A percentile compares a stretch with the other conserved stretches of the same genome.
These are phyloP conservation scores for Acanthacorydalis orientalis DNA, from an alignment of 2,888 invertebrate species.

Conservation along the genomic window DNA sequence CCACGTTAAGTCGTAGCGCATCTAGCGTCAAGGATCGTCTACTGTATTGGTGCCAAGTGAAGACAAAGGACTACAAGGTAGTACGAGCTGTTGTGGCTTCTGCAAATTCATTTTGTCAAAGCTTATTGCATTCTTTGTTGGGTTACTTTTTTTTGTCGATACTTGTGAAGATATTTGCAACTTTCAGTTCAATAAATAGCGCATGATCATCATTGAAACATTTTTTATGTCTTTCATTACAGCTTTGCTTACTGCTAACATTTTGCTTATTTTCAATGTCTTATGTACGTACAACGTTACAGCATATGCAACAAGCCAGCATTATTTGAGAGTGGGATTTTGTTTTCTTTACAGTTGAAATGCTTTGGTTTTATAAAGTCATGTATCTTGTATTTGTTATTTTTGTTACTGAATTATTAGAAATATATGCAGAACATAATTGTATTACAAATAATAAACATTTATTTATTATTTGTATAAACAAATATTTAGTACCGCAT, in stretches of 20 bases:
- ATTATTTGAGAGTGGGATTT: too few species aligned
- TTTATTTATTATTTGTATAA: too few species aligned
- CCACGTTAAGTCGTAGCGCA: slow-evolving; percentile 78
- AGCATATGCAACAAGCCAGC: too few species aligned
- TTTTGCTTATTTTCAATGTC: neutral
- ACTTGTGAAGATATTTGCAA: neutral
- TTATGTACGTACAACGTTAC: too few species aligned
- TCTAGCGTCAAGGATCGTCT: slow-evolving; percentile 92
- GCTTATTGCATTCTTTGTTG: neutral
- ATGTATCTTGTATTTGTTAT: too few species aligned
- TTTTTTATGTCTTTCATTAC: slow-evolving; percentile 3
- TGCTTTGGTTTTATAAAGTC: too few species aligned
- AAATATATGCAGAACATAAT: too few species aligned
- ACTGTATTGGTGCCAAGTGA: slow-evolving; percentile 92
- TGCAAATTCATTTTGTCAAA: too few species aligned
- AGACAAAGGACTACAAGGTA: slow-evolving; percentile 97
- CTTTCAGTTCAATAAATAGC: slow-evolving; percentile 9
- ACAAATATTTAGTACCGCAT: too few species aligned
- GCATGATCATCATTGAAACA: slow-evolving; percentile 8
- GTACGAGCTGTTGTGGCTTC: slow-evolving; percentile 3
- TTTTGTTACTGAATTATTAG: too few species aligned
- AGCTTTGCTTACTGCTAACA: neutral
- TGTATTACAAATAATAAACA: too few species aligned
- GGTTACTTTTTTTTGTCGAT: neutral
- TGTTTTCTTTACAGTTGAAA: too few species aligned